Percentiles rank a stretch among this genome's conserved stretches.
Conservation (phyloP, 2,888 invertebrate genomes). For the Gnatocerus cornutus region DNA sequence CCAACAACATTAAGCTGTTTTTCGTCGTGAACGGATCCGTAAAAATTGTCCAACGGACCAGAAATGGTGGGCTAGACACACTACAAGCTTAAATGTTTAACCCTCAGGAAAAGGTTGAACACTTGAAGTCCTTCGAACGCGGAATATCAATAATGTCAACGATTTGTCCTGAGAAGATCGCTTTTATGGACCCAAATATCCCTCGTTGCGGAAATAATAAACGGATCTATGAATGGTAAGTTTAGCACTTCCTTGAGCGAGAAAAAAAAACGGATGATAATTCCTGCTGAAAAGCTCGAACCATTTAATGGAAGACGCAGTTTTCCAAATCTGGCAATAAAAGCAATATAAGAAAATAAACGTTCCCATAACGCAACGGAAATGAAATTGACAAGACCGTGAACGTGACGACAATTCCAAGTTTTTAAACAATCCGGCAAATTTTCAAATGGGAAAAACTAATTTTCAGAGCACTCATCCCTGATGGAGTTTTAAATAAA, state of each 20-base stretch:
- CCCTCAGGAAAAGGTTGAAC: conserved; percentile 18
- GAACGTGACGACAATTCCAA: conserved; percentile 21
- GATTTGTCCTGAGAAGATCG: conserved; percentile 13
- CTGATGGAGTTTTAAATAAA: conserved; percentile 10
- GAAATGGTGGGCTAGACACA: conserved; percentile 2
- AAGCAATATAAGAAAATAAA: conserved; percentile 28
- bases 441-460: background rate
- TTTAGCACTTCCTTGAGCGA: background rate
- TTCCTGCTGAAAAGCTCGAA: background rate
- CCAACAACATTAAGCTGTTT: conserved; percentile 7
- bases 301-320: background rate
- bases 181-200: conserved; percentile 5
- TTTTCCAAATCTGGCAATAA: conserved; percentile 21
- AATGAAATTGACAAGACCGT: conserved; percentile 28
- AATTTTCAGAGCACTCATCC: conserved; percentile 6
- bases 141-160: conserved; percentile 25
- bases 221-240: conserved; percentile 3
- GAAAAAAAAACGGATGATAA: background rate
- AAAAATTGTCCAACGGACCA: conserved; percentile 8
- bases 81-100: conserved; percentile 17
- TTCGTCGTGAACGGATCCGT: background rate
- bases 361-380: conserved; percentile 1
- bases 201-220: conserved; percentile 10
- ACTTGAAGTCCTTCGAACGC: conserved; percentile 18
- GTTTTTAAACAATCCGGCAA: too few relatives aligned